Percentiles rank a stretch among this genome's conserved stretches.
These are phyloP conservation scores for Gymnoscopelus braueri DNA, from an alignment of 2,797 vertebrate species.

Conservation along the genomic window DNA sequence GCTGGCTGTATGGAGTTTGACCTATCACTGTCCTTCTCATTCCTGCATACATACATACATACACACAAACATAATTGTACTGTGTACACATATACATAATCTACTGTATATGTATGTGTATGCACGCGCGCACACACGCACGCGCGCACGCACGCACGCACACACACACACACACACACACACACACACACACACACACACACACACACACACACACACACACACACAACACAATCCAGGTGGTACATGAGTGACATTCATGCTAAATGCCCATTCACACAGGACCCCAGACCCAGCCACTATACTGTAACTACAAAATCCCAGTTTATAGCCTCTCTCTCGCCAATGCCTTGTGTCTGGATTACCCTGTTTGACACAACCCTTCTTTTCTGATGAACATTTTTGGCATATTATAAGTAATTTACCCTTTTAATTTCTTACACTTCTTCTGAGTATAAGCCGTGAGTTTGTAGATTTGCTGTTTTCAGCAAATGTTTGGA, in stretches of 20 bases:
- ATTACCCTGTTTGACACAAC: constrained; percentile 27
- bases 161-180: constrained; percentile 10
- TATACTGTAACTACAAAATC: constrained; percentile 12
- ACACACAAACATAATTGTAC: neutral
- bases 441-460: no score
- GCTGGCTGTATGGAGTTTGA: neutral
- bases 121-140: neutral
- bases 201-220: constrained; percentile 9
- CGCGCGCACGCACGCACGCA: neutral
- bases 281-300: neutral
- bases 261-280: neutral
- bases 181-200: constrained; percentile 12
- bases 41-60: neutral
- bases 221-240: constrained; percentile 1
- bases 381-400: constrained; percentile 21
- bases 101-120: no score
- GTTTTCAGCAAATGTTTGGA: no score
- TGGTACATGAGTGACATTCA: neutral
- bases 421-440: neutral
- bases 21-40: neutral
- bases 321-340: constrained; percentile 9
- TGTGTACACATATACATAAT: no score
- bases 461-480: no score
- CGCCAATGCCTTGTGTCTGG: constrained; percentile 14
- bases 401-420: constrained; percentile 10